Conservation (phyloP, 2,797 vertebrate genomes). For the Neosilurus mollespiculum region DNA sequence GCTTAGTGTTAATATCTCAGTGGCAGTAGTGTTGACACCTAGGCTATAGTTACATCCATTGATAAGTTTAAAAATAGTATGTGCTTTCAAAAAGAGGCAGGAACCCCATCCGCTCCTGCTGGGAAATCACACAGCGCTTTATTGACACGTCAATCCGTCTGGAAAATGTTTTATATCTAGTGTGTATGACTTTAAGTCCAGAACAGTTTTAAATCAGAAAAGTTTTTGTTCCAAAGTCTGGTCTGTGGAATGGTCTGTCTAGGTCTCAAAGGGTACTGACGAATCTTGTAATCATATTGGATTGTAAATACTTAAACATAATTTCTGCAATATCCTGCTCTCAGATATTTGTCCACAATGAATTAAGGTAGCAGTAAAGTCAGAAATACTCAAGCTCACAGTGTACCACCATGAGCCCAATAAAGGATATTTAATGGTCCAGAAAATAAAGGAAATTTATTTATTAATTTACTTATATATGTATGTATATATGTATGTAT, state of each 20-base stretch:
- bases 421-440: no score
- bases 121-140: neutral
- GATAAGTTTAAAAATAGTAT: slow-evolving; percentile 53
- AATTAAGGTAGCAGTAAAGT: neutral
- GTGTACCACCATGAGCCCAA: no score
- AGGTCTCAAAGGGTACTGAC: neutral
- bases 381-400: neutral
- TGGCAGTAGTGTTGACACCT: slow-evolving; percentile 31
- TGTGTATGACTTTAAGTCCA: neutral
- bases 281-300: neutral
- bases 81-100: slow-evolving; percentile 26
- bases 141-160: neutral
- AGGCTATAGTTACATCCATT: slow-evolving; percentile 26
- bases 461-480: no score
- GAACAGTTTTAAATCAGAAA: neutral
- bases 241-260: neutral
- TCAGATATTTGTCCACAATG: neutral
- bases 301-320: neutral
- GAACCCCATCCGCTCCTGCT: neutral
- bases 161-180: neutral
- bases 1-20: slow-evolving; percentile 10
- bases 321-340: neutral
- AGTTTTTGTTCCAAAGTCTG: neutral
- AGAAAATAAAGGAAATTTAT: no score
- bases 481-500: no score